Base-by-base conservation (phyloP, 1,140 invertebrate species). In the Anthonomus grandis region DNA sequence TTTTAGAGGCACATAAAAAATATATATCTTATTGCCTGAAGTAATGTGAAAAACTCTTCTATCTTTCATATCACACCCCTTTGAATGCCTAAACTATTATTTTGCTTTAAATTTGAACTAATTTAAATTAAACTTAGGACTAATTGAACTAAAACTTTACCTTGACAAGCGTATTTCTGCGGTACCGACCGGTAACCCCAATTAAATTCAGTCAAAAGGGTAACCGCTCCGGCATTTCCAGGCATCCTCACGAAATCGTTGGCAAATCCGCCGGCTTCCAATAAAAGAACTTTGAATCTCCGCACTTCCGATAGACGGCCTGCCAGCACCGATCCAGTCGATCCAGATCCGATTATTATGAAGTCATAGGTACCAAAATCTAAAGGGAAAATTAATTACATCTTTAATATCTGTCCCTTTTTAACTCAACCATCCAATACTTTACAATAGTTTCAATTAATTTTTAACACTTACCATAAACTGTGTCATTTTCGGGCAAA, bases 231-330 rank as follows among this genome's bases (percentile, higher is more conserved):
- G 82, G 3, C 85, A 70, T 0, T 79, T 72, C 19, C 47, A 1
- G 87, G 87, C 24, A 90, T 79, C 52, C 83, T 76, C 3, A 85
- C 81, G 51, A 87, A 78, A 27, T 84, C 77, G 22, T 83, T 83
- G 63, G 89, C 86, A 51, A 84, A 81, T 5, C 80, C 79, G 0
- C 87, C 88, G 9, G 79, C 81, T 72, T 84, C 82, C 8, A 84
- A 17, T 15, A 84, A 49, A 13, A 84, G 65, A 10, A 83, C 75
- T 19, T 68, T 77, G 65, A 72, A 74, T 31, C 75, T 59, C n/a
- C 60, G 49, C 12, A 72, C 62, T 64, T 79, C 78, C 0, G 81
- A 75, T 8, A 86, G 72, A 37, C 83, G 69, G 41, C 75, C 79
- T 2, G 82, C 83, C 23, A 86, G 56, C 4, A 81, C 78, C 31